These are phyloP conservation scores for Chloromyia formosa DNA, from an alignment of 2,888 invertebrate genomes.

Conservation along the genomic window DNA sequence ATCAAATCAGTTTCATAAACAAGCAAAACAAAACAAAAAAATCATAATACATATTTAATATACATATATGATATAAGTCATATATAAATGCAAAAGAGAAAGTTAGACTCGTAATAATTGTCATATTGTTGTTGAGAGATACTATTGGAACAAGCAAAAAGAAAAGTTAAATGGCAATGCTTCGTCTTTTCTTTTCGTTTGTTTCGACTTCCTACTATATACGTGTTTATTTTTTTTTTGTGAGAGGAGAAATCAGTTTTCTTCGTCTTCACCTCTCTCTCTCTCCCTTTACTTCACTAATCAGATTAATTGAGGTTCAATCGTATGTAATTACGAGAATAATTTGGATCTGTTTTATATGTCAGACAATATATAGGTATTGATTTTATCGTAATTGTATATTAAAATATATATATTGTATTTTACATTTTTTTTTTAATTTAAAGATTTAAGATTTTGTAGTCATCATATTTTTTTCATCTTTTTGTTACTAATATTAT, in stretches of 20 bases:
- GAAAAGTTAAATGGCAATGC: neutral
- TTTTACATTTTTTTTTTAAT: slow-evolving; percentile 30
- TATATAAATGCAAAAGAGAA: slow-evolving; percentile 2
- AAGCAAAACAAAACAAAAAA: slow-evolving; percentile 14
- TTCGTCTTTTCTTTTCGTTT: slow-evolving; percentile 15
- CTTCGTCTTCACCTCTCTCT: neutral
- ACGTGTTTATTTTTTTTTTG: neutral
- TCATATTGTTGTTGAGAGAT: slow-evolving; percentile 12
- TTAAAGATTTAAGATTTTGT: slow-evolving; percentile 45
- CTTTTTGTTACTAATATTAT: slow-evolving; percentile 50
- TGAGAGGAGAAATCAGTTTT: neutral
- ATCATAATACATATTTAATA: neutral
- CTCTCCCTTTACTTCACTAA: neutral
- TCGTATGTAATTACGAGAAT: no score
- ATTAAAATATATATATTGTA: neutral
- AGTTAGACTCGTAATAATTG: neutral
- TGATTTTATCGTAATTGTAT: slow-evolving; percentile 3
- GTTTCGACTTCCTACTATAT: neutral
- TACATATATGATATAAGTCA: neutral
- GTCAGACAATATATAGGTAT: slow-evolving; percentile 21
- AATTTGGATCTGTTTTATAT: neutral
- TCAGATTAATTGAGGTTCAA: no score
- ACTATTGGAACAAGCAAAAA: neutral
- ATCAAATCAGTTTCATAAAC: slow-evolving; percentile 20
- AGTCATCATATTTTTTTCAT: slow-evolving; percentile 35